A percentile compares a stretch with the other conserved stretches of the same genome.
Conservation (phyloP, 2,888 invertebrate species). For the Holacanthella duospinosa region DNA sequence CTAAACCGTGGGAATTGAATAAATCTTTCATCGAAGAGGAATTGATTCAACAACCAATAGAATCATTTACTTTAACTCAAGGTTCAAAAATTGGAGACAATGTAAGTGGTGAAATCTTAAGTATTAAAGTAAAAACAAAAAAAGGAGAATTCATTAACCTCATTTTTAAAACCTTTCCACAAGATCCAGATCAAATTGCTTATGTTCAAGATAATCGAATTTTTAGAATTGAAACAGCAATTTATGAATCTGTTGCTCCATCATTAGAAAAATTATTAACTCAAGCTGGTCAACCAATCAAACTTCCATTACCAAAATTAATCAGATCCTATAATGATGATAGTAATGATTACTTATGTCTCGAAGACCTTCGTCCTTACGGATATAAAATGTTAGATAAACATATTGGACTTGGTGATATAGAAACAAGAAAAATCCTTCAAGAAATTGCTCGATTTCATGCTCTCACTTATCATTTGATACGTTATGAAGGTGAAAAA, state of each 20-base stretch:
- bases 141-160: constrained; percentile 11
- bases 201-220: constrained; percentile 15
- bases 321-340: constrained; percentile 24
- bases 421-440: constrained; percentile 18
- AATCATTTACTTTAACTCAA: not conserved
- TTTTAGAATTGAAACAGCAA: constrained; percentile 20
- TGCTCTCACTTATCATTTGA: constrained; percentile 20
- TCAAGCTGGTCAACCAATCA: not conserved
- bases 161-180: constrained; percentile 22
- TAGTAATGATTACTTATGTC: constrained; percentile 21
- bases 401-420: constrained; percentile 12
- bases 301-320: constrained; percentile 23
- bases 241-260: constrained; percentile 17
- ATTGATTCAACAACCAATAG: constrained; percentile 13
- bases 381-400: constrained; percentile 31
- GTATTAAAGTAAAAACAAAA: constrained; percentile 15
- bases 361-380: constrained; percentile 28
- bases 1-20: not conserved
- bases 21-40: constrained; percentile 15
- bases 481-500: constrained; percentile 18
- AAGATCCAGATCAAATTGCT: constrained; percentile 5
- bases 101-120: constrained; percentile 19
- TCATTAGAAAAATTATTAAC: not conserved
- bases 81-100: constrained; percentile 26
- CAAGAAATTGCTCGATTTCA: constrained; percentile 26